Percentiles rank a stretch among this genome's conserved stretches.
phyloP scores from a whole-genome alignment of 2,113 vertebrate genomes.

The Sorex araneus region DNA sequence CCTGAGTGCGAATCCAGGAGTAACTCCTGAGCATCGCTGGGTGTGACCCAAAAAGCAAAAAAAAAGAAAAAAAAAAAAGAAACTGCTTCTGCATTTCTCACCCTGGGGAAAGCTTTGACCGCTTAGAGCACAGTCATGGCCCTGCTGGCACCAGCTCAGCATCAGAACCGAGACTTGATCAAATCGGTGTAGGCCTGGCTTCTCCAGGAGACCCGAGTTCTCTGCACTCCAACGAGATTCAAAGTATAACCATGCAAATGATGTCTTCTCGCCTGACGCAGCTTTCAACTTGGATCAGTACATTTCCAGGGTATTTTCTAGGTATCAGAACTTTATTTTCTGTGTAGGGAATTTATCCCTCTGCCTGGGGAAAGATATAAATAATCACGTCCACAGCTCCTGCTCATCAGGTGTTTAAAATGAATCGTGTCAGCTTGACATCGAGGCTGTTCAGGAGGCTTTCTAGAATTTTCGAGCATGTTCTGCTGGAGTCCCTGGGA shows the following conservation, averaged over 20 bases:
- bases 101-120: conserved; percentile 12
- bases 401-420: conserved; percentile 36
- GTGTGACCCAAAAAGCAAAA: too few species aligned
- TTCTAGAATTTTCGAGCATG: conserved; percentile 6
- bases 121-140: not conserved
- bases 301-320: conserved; percentile 39
- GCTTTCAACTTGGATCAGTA: conserved; percentile 16
- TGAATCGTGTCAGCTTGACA: conserved; percentile 37
- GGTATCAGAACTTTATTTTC: conserved; percentile 10
- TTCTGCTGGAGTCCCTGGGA: conserved; percentile 8
- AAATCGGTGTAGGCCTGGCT: conserved; percentile 16
- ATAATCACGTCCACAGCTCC: not conserved
- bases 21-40: too few species aligned
- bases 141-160: not conserved
- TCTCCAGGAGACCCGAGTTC: not conserved
- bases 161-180: conserved; percentile 13
- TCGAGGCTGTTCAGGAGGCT: conserved; percentile 8
- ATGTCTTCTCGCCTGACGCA: not conserved
- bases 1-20: too few species aligned
- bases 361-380: conserved; percentile 37
- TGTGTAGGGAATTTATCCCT: conserved; percentile 49
- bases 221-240: not conserved
- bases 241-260: not conserved
- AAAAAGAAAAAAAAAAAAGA: too few species aligned
- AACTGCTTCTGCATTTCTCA: not conserved